These are phyloP conservation scores for Chloroclystis v-ata DNA, from an alignment of 2,888 invertebrate species.

Conservation along the genomic window DNA sequence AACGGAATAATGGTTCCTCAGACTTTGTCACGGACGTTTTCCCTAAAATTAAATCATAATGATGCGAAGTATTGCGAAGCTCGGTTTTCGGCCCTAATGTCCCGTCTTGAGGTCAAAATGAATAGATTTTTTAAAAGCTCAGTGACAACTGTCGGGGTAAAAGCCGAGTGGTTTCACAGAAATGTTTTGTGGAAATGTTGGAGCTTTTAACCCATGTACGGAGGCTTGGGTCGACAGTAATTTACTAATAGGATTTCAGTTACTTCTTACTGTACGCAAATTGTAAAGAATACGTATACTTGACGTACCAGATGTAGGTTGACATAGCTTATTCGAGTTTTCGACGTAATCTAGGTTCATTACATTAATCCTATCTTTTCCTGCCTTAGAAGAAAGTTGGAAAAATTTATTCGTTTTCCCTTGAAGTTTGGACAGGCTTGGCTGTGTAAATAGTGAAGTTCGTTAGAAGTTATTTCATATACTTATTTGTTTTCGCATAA, in stretches of 20 bases:
- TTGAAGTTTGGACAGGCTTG: background rate
- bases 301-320: conserved; percentile 8
- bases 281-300: conserved; percentile 22
- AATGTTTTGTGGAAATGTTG: conserved; percentile 35
- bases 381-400: background rate
- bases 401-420: background rate
- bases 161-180: conserved; percentile 54
- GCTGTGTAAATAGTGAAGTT: background rate
- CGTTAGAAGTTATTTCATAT: background rate
- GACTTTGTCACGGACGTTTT: conserved; percentile 73
- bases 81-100: conserved; percentile 56
- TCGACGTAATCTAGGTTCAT: conserved; percentile 4
- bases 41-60: conserved; percentile 75
- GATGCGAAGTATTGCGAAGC: conserved; percentile 57
- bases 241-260: conserved; percentile 36
- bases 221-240: conserved; percentile 26
- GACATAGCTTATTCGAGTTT: background rate
- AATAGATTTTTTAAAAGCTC: conserved; percentile 69
- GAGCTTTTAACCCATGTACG: conserved; percentile 21
- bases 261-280: conserved; percentile 23
- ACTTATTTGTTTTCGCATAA: background rate
- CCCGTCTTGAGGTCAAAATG: conserved; percentile 72
- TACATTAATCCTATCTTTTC: conserved; percentile 4
- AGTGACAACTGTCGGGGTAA: conserved; percentile 68
- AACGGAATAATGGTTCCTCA: conserved; percentile 70